Conservation (phyloP, 1,140 invertebrate genomes). For the Drosophila gunungcola region DNA sequence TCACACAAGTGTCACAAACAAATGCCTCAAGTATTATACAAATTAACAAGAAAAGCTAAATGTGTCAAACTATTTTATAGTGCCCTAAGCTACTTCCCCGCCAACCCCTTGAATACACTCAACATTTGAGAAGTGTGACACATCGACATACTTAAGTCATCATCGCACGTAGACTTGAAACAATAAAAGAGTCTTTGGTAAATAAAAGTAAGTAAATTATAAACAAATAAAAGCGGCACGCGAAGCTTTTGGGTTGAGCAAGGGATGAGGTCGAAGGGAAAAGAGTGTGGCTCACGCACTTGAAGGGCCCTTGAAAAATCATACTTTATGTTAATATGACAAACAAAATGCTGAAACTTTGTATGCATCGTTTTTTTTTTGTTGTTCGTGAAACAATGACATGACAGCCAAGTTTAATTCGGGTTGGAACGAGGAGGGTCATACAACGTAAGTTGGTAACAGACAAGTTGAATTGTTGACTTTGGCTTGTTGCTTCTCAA, state of each 20-base stretch:
- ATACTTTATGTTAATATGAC: constrained; percentile 64
- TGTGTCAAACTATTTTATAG: constrained; percentile 37
- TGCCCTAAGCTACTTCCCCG: constrained; percentile 1
- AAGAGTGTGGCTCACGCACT: constrained; percentile 35
- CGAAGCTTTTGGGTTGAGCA: constrained; percentile 34
- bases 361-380: constrained; percentile 11
- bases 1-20: constrained; percentile 39
- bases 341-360: constrained; percentile 58
- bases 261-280: constrained; percentile 16
- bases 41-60: constrained; percentile 23
- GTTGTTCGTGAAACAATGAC: constrained; percentile 15
- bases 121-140: constrained; percentile 30
- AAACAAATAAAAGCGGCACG: constrained; percentile 59
- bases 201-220: constrained; percentile 46
- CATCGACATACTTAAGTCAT: constrained; percentile 45
- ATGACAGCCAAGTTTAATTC: constrained; percentile 17
- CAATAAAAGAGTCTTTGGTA: constrained; percentile 36
- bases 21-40: constrained; percentile 40
- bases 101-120: constrained; percentile 12
- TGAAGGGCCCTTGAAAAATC: constrained; percentile 57
- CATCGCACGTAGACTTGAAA: constrained; percentile 45
- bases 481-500: constrained; percentile 24
- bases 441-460: constrained; percentile 2
- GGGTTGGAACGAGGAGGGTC: not conserved
- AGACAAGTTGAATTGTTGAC: constrained; percentile 32